These are phyloP conservation scores for Hetaerina americana DNA, from an alignment of 1,140 invertebrate genomes.

Conservation along the genomic window DNA sequence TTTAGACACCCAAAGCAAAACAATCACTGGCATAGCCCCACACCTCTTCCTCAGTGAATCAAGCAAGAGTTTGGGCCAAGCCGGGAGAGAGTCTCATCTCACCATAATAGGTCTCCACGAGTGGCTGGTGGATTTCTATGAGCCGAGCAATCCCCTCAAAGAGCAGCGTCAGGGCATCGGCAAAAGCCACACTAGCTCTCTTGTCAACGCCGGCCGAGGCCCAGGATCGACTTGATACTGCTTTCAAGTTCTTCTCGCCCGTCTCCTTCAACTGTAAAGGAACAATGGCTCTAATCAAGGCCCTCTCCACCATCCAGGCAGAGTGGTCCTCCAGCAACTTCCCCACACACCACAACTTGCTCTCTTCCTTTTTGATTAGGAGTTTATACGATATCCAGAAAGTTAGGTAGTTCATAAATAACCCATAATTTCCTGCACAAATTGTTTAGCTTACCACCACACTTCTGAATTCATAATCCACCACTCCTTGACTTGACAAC, in stretches of 20 bases:
- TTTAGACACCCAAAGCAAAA: too few relatives aligned
- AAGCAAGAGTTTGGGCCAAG: too few relatives aligned
- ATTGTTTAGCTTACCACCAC: too few relatives aligned
- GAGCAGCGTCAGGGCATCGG: slow-evolving; percentile 67
- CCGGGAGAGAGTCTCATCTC: too few relatives aligned
- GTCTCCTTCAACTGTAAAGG: slow-evolving; percentile 46
- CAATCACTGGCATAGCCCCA: too few relatives aligned
- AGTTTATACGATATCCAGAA: not conserved
- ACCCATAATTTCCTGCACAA: not conserved
- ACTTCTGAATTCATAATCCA: too few relatives aligned
- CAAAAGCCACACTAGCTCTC: slow-evolving; percentile 59
- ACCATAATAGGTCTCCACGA: slow-evolving; percentile 91
- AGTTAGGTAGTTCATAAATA: not conserved
- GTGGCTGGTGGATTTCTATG: slow-evolving; percentile 81
- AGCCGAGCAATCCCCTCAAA: slow-evolving; percentile 82
- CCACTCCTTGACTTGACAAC: too few relatives aligned
- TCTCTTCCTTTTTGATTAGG: not conserved
- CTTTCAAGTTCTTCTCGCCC: slow-evolving; percentile 57
- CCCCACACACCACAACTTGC: not conserved
- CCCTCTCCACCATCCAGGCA: too few relatives aligned
- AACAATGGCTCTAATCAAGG: slow-evolving; percentile 8
- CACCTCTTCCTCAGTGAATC: too few relatives aligned
- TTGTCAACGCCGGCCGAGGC: slow-evolving; percentile 47
- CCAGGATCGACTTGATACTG: slow-evolving; percentile 37
- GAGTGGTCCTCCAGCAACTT: too few relatives aligned